These are phyloP conservation scores for Trachemys scripta DNA, from an alignment of 2,113 vertebrate genomes.

Conservation along the genomic window DNA sequence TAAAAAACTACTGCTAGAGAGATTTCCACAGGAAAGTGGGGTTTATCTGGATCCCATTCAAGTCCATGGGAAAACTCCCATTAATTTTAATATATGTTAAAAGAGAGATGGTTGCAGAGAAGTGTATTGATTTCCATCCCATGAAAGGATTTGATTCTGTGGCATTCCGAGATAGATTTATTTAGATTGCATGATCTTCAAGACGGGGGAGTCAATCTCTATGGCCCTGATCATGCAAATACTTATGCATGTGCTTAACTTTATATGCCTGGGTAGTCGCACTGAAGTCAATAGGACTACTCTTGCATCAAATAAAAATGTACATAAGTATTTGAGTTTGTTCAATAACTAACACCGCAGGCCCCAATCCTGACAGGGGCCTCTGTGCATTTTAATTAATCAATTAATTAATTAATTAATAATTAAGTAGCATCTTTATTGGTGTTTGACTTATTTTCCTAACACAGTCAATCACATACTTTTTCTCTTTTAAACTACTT, in stretches of 20 bases:
- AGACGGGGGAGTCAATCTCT: constrained; percentile 24
- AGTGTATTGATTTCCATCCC: background rate
- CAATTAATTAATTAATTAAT: background rate
- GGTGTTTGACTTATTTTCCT: constrained; percentile 51
- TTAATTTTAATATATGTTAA: background rate
- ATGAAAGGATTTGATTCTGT: background rate
- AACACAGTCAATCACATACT: constrained; percentile 29
- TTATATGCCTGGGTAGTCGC: constrained; percentile 57
- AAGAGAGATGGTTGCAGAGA: background rate
- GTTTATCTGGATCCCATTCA: background rate
- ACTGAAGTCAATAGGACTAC: constrained; percentile 52
- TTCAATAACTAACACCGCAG: constrained; percentile 34
- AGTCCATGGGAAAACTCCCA: background rate
- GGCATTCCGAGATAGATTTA: constrained; percentile 13
- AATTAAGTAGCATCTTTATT: constrained; percentile 44
- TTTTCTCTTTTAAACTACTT: constrained; percentile 23
- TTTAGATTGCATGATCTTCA: constrained; percentile 15
- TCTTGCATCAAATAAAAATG: constrained; percentile 61
- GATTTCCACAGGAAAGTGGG: background rate
- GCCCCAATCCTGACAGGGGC: constrained; percentile 38
- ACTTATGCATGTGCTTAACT: constrained; percentile 58
- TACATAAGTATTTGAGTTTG: constrained; percentile 63
- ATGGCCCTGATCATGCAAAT: constrained; percentile 53
- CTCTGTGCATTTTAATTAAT: background rate
- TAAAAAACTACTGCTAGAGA: background rate